These are phyloP conservation scores for Platypus cylindrus DNA, from an alignment of 2,888 invertebrate species.

Conservation along the genomic window DNA sequence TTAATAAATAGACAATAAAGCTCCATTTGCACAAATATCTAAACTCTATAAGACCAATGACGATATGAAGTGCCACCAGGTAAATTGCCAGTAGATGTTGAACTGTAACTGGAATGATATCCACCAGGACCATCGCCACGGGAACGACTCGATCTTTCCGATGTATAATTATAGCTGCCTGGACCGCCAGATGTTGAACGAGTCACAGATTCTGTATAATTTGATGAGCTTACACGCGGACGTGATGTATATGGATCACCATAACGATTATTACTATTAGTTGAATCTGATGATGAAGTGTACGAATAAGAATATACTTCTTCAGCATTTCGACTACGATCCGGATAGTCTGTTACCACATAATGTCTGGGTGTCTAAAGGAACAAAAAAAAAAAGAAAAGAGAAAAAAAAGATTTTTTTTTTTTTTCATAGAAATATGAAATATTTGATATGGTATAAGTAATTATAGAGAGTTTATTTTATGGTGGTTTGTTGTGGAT, in stretches of 20 bases:
- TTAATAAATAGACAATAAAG: background rate
- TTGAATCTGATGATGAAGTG: conserved; percentile 44
- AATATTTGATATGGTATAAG: too few relatives aligned
- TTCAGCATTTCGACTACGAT: conserved; percentile 59
- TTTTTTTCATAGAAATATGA: too few relatives aligned
- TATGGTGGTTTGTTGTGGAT: too few relatives aligned
- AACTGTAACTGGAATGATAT: conserved; percentile 66
- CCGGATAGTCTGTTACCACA: conserved; percentile 67
- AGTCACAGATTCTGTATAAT: conserved; percentile 53
- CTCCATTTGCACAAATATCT: conserved; percentile 29
- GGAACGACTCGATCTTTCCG: conserved; percentile 58
- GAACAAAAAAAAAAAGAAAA: conserved; percentile 44
- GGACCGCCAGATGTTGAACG: conserved; percentile 54
- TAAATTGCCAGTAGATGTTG: conserved; percentile 63
- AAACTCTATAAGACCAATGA: conserved; percentile 79
- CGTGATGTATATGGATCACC: conserved; percentile 45
- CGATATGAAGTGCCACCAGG: conserved; percentile 74
- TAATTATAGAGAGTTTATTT: too few relatives aligned
- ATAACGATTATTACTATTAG: conserved; percentile 37
- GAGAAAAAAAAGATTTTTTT: too few relatives aligned
- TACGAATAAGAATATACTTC: conserved; percentile 80
- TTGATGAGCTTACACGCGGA: conserved; percentile 52
- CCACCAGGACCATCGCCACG: conserved; percentile 64
- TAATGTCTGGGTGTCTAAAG: conserved; percentile 83
- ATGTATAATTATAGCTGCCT: conserved; percentile 55